Evolutionary conservation across 2,113 vertebrate genomes (phyloP), one percentile per base, ranked within the genome.

Genomic region (Strix uralensis): DNA sequence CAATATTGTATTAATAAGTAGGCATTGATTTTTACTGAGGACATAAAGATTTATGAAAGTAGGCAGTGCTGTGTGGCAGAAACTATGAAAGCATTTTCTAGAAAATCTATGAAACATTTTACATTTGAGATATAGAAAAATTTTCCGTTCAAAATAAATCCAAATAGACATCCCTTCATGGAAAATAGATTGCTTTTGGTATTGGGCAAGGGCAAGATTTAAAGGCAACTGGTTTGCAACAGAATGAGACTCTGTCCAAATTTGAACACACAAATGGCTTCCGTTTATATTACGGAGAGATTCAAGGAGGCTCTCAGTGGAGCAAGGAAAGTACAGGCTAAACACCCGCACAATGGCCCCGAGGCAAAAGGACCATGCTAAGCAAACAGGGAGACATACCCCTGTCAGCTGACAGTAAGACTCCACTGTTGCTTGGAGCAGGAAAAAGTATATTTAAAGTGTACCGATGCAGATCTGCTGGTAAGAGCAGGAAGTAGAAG

Each of bases 1-100:
- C 94, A 88, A 92, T 96, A 95, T 66, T 59, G 42, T 81, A 81
- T 95, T 96, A 97, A 95, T 95, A 96, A 96, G 57, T 58, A 86
- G 82, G 71, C 84, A 97, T 94, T 70, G 92, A 97, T 97, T 97
- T 96, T 97, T 96, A 88, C 79, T 63, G 59, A 83, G 74, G 92
- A 89, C 49, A 77, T 63, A 94, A 96, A 91, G 79, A 96, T 94
- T 96, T 94, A 97, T 85, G 75, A 88, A 84, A 81, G 78, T n/a
- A 81, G 52, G 59, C 79, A 93, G 51, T 78, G 77, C 55, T 62
- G 21, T 36, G 46, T 65, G 49, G 69, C 89, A 96, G 74, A 86
- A 96, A 88, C 73, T 70, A 55, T 38, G 40, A 91, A 88, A 85
- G 55, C 65, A 52, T 32, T 78, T 92, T 92, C 61, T 73, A 74